Conservation (phyloP, 2,797 vertebrate species). For the Tolypeutes matacus region DNA sequence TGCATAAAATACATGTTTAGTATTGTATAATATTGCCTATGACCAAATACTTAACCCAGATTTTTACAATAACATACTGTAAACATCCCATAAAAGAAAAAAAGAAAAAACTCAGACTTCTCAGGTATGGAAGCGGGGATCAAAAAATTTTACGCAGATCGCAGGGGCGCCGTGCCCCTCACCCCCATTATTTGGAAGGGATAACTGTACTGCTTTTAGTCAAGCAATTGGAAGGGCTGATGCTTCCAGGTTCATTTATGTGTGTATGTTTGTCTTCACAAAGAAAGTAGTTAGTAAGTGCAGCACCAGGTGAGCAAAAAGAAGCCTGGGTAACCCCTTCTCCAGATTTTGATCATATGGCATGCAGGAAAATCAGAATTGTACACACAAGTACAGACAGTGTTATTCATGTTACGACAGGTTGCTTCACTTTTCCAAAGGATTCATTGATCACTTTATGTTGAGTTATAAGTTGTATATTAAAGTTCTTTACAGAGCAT, state of each 20-base stretch:
- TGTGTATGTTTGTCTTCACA: slow-evolving; percentile 15
- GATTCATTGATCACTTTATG: slow-evolving; percentile 26
- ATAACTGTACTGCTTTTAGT: neutral
- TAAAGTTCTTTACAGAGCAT: slow-evolving; percentile 12
- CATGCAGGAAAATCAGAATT: neutral
- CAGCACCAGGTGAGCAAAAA: neutral
- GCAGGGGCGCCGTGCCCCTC: no score
- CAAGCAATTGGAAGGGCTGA: neutral
- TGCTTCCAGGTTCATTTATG: slow-evolving; percentile 1
- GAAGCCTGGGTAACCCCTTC: neutral
- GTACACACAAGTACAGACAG: neutral
- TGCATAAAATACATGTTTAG: no score
- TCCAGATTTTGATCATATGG: neutral
- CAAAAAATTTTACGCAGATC: no score
- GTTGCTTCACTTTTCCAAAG: slow-evolving; percentile 43
- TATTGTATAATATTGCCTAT: no score
- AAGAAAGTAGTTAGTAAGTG: neutral
- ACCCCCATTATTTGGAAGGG: no score
- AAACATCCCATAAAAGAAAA: no score
- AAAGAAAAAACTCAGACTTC: no score
- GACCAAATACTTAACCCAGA: no score
- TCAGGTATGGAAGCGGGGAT: no score
- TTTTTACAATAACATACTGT: no score
- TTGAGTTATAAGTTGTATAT: slow-evolving; percentile 45
- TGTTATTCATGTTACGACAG: neutral